A percentile compares a stretch with the other conserved stretches of the same genome.
Conservation (phyloP, 2,797 vertebrate species). For the Melanotaenia parkinsoni region DNA sequence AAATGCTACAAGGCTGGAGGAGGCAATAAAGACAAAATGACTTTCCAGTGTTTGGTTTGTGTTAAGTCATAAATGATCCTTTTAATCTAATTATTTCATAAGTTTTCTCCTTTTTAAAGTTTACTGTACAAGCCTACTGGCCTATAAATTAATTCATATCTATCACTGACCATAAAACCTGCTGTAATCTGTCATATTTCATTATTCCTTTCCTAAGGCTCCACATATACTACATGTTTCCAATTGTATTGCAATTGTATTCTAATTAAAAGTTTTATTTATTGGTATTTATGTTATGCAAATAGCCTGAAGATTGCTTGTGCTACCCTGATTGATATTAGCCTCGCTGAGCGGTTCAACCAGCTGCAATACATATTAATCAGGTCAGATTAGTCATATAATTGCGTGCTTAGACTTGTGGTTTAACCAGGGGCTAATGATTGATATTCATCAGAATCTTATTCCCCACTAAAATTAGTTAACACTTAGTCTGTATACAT, state of each 20-base stretch:
- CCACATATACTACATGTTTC: conserved; percentile 26
- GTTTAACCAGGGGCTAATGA: conserved; percentile 32
- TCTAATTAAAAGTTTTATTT: conserved; percentile 43
- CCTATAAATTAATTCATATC: conserved; percentile 34
- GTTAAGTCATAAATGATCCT: conserved; percentile 40
- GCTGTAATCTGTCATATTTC: conserved; percentile 29
- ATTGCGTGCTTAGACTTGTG: conserved; percentile 48
- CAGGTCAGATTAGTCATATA: conserved; percentile 52
- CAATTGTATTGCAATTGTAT: conserved; percentile 34
- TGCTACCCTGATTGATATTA: conserved; percentile 39
- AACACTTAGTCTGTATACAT: conserved; percentile 53
- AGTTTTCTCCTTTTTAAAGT: conserved; percentile 28
- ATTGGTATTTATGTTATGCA: conserved; percentile 40
- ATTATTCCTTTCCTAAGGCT: conserved; percentile 26
- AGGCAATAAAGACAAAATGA: conserved; percentile 27
- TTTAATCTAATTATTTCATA: conserved; percentile 49
- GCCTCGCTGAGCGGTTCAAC: conserved; percentile 29
- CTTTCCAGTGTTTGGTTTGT: conserved; percentile 41
- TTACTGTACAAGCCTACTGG: conserved; percentile 16
- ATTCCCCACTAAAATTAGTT: conserved; percentile 42
- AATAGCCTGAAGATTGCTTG: conserved; percentile 32
- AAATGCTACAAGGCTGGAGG: conserved; percentile 31
- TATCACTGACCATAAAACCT: conserved; percentile 28
- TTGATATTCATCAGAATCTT: conserved; percentile 38
- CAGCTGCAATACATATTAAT: conserved; percentile 51